Evolutionary conservation across 2,888 invertebrate genomes (phyloP), one percentile per base, ranked within the genome.

Genomic region (Hypomecis punctinalis): DNA sequence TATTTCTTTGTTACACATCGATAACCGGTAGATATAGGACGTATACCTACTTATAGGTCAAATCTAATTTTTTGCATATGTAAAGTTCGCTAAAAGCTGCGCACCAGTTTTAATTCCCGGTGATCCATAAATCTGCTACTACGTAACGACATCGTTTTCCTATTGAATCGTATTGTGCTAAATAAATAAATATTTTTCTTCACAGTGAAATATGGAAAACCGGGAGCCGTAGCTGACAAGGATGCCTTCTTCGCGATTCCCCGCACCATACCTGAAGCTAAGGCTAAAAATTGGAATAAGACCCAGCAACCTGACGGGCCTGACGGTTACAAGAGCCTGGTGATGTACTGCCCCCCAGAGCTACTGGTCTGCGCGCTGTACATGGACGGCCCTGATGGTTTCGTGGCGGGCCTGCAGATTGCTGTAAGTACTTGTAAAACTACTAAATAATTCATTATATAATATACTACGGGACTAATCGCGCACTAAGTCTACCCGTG

Each of bases 211-310:
- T 91, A 91, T 71, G 93, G 63, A n/a, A 59, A 53, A 53, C 54
- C 93, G 0, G 86, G 86, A 54, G 90, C 91, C 0, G 70, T 92
- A 1, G 86, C 85, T 0, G 88, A 91, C 70, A 81, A 80, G 66
- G 88, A 92, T 48, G 90, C 92, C 77, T 93, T 93, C 82, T 93
- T 79, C 82, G 80, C 79, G 13, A 85, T 93, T 8, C 93, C 93
- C 0, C 86, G 90, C 23, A 88, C 88, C 8, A 83, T 86, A 63
- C 80, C 71, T 42, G 89, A 86, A 5, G 93, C 89, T 6, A 90
- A 89, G 66, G 74, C 68, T 6, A 83, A 79, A 4, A 89, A 86
- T 0, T 93, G 89, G 88, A 72, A 75, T n/a, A 76, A 89, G 7
- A 86, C 84, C 1, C 86, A 89, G 62, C 79, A 88, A 0, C 84